A percentile compares a stretch with the other conserved stretches of the same genome.
phyloP scores from a whole-genome alignment of 2,888 invertebrate genomes.

The Electrophaes corylata region DNA sequence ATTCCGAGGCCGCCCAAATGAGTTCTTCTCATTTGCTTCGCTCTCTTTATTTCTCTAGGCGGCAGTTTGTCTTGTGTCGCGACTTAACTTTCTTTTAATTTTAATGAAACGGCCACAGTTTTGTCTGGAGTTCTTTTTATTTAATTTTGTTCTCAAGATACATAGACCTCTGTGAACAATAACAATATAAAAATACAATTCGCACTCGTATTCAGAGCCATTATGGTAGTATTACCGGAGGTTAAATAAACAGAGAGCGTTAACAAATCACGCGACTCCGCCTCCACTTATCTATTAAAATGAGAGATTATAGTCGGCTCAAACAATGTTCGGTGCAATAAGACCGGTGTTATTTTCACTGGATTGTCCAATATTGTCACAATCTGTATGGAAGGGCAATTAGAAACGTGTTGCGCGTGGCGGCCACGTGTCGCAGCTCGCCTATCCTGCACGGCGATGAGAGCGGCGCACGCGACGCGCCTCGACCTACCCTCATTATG shows the following conservation, averaged over 20 bases:
- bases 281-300: slow-evolving; percentile 83
- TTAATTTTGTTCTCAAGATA: slow-evolving; percentile 51
- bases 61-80: slow-evolving; percentile 80
- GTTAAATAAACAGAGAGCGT: slow-evolving; percentile 51
- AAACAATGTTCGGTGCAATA: slow-evolving; percentile 59
- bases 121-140: slow-evolving; percentile 54
- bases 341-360: slow-evolving; percentile 81
- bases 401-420: slow-evolving; percentile 80
- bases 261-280: slow-evolving; percentile 77
- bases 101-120: slow-evolving; percentile 65
- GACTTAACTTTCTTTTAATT: slow-evolving; percentile 76
- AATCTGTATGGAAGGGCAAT: slow-evolving; percentile 80
- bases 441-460: background rate
- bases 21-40: slow-evolving; percentile 82
- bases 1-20: slow-evolving; percentile 82
- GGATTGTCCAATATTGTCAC: slow-evolving; percentile 83
- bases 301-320: slow-evolving; percentile 80
- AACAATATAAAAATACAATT: slow-evolving; percentile 33
- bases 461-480: slow-evolving; percentile 40
- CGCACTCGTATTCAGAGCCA: slow-evolving; percentile 30
- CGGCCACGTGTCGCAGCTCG: slow-evolving; percentile 65
- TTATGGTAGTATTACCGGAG: slow-evolving; percentile 32
- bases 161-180: slow-evolving; percentile 37
- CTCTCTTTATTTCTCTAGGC: slow-evolving; percentile 82
- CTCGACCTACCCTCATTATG: slow-evolving; percentile 60